Conservation (phyloP, 2,797 vertebrate species). For the Coregonus ussuriensis region DNA sequence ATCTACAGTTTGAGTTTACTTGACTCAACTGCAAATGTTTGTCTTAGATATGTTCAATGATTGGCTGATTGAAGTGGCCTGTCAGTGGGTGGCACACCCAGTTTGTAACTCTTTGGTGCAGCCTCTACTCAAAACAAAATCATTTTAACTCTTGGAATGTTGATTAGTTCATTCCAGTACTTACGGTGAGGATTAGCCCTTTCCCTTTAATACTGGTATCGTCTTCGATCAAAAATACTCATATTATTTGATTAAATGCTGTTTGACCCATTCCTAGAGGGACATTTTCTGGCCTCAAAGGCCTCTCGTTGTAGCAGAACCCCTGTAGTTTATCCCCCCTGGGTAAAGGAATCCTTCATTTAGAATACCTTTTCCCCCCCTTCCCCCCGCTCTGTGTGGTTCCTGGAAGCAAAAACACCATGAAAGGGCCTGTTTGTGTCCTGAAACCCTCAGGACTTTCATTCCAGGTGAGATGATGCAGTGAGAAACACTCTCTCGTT, state of each 20-base stretch:
- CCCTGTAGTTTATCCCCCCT: constrained; percentile 14
- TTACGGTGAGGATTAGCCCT: constrained; percentile 15
- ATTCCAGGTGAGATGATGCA: constrained; percentile 59
- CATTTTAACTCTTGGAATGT: constrained; percentile 2
- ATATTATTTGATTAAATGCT: background rate
- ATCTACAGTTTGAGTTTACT: constrained; percentile 5
- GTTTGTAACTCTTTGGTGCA: background rate
- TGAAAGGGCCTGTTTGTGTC: constrained; percentile 70
- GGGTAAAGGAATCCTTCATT: constrained; percentile 29
- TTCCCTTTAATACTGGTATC: too few relatives aligned
- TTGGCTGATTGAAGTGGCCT: constrained; percentile 21
- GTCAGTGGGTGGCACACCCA: constrained; percentile 7
- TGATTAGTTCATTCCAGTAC: constrained; percentile 43
- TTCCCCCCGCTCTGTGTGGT: background rate
- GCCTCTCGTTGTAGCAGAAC: background rate
- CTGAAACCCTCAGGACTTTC: constrained; percentile 54
- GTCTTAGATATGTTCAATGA: constrained; percentile 28
- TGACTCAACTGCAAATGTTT: constrained; percentile 28
- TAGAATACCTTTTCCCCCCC: background rate
- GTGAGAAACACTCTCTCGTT: constrained; percentile 52
- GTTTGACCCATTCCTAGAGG: background rate
- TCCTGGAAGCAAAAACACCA: constrained; percentile 33
- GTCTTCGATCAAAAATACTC: constrained; percentile 15
- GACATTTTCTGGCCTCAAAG: background rate
- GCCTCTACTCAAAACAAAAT: background rate